Evolutionary conservation across 2,797 vertebrate species (phyloP), one percentile per base, ranked within the genome.

Genomic region (Vipera latastei): DNA sequence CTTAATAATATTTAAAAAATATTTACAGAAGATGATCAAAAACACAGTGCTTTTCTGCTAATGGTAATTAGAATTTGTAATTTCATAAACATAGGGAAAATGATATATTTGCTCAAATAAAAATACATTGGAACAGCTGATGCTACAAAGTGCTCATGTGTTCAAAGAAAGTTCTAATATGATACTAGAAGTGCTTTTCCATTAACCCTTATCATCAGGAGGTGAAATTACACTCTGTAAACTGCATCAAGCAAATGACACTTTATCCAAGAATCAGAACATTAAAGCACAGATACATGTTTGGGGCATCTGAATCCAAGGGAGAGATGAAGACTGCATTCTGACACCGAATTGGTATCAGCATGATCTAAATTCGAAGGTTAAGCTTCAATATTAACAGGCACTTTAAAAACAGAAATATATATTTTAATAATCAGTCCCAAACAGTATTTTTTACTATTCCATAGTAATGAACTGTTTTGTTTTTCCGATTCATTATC

Each of bases 361-460:
- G 53, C 9, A 56, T 26, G 48, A 44, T 65, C 26, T 69, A 57
- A 55, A 18, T 9, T 78, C 26, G 14, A 48, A 59, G 56, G 28
- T 20, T 83, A 83, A 83, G 4, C 38, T 48, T 83, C 38, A 83
- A 12, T 83, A 83, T 85, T 48, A 28, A 83, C 18, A 85, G 59
- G 48, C 48, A 60, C 55, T 69, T 69, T 88, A 25, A 22, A 38
- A 87, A 61, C 22, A 89, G 16, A 89, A 78, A 53, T 92, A 28
- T 78, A 63, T 22, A 63, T 69, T 86, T 53, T 61, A 73, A 56
- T 94, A 92, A 94, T 90, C 92, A 93, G 20, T 89, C 26, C 69
- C 1, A 48, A 48, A 22, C 73, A 83, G 65, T 69, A 78, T 14
- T 20, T 59, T 53, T 4, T 22, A 95, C 1, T 0, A 92, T 91